Percentiles rank a stretch among this genome's conserved stretches.
Evolutionary conservation across 2,113 vertebrate genomes (phyloP).

Genomic region (Synchiropus splendidus): DNA sequence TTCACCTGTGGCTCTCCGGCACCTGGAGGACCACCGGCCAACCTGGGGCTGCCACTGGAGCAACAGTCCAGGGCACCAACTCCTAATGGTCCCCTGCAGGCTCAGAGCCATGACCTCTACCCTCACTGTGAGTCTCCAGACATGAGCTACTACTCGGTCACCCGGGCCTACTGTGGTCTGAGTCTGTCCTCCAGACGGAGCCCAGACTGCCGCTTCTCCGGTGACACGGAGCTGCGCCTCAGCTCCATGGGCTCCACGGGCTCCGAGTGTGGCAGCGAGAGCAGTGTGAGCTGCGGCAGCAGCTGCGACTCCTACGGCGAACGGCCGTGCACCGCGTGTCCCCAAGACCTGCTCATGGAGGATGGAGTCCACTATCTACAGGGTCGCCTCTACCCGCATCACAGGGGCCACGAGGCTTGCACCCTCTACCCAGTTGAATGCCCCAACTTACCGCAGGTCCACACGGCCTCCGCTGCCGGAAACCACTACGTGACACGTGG

Average conservation of each 20-base stretch:
- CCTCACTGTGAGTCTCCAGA: conserved; percentile 92
- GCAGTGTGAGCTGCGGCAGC: conserved; percentile 83
- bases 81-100: conserved; percentile 63
- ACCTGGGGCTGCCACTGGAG: conserved; percentile 76
- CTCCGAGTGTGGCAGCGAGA: conserved; percentile 91
- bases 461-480: conserved; percentile 55
- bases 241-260: conserved; percentile 80
- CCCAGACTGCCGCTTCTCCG: conserved; percentile 78
- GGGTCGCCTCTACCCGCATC: conserved; percentile 66
- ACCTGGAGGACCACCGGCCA: conserved; percentile 72
- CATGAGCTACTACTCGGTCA: conserved; percentile 83
- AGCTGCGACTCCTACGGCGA: conserved; percentile 82
- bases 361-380: conserved; percentile 73
- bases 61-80: conserved; percentile 68
- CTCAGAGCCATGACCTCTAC: conserved; percentile 79
- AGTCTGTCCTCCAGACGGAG: conserved; percentile 76
- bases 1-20: conserved; percentile 58
- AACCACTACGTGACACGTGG: conserved; percentile 73
- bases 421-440: conserved; percentile 69
- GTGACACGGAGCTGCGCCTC: conserved; percentile 77
- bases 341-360: conserved; percentile 75
- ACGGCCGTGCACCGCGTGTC: conserved; percentile 73
- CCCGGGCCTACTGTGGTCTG: conserved; percentile 78
- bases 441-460: conserved; percentile 68
- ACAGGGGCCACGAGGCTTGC: conserved; percentile 65